phyloP scores from a whole-genome alignment of 2,797 vertebrate species.

The Vespertilio murinus region DNA sequence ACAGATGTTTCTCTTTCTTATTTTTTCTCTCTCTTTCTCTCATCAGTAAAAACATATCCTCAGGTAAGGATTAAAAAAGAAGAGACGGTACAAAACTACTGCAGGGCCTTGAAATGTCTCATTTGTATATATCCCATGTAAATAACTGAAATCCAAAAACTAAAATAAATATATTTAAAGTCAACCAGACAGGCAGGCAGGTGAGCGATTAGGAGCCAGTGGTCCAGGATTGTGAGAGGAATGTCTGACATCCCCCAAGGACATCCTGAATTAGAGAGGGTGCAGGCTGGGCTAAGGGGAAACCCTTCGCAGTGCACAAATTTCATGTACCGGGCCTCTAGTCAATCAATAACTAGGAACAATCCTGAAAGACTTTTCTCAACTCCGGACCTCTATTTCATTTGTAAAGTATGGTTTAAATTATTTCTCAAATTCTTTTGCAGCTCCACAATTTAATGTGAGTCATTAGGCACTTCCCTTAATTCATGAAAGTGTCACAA shows the following conservation, averaged over 20 bases:
- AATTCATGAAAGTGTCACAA: slow-evolving; percentile 45
- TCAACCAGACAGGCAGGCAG: no score
- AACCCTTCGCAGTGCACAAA: no score
- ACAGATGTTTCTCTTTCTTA: neutral
- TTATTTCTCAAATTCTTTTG: slow-evolving; percentile 18
- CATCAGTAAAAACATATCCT: neutral
- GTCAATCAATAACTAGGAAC: neutral
- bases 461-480: slow-evolving; percentile 14
- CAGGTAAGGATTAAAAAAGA: neutral
- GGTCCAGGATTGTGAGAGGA: no score
- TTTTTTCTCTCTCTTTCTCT: neutral
- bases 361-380: slow-evolving; percentile 20
- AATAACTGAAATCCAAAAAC: slow-evolving; percentile 7
- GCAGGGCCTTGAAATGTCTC: neutral
- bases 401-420: slow-evolving; percentile 7
- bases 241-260: no score
- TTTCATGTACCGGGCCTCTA: no score
- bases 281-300: no score
- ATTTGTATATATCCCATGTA: neutral
- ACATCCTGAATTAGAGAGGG: no score
- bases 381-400: neutral
- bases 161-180: neutral
- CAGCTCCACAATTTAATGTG: slow-evolving; percentile 32
- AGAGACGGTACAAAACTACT: neutral
- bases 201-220: no score